Evolutionary conservation across 2,797 vertebrate species (phyloP).

Genomic region (Botia kubotai): DNA sequence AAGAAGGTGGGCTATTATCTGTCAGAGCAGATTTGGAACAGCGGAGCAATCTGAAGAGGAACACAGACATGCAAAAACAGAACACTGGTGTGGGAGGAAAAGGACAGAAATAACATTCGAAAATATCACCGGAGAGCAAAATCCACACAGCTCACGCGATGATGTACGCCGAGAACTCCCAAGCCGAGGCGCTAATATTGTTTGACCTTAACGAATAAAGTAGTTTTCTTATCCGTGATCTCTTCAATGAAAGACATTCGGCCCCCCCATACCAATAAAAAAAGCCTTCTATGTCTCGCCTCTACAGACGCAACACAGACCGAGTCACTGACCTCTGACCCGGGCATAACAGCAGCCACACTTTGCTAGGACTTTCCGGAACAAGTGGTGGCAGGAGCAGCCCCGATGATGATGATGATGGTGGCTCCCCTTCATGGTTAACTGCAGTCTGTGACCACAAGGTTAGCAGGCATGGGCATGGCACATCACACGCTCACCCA

Average conservation of each 20-base stretch:
- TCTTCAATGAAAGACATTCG: not conserved
- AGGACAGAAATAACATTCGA: not conserved
- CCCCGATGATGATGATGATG: slow-evolving; percentile 80
- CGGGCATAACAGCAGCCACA: slow-evolving; percentile 91
- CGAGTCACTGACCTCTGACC: slow-evolving; percentile 89
- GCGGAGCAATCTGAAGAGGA: slow-evolving; percentile 31
- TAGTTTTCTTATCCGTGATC: not conserved
- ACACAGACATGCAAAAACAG: not conserved
- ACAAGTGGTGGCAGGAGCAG: slow-evolving; percentile 93
- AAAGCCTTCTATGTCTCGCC: not conserved
- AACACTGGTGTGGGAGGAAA: slow-evolving; percentile 7
- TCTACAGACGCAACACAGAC: slow-evolving; percentile 10
- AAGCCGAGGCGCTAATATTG: not conserved
- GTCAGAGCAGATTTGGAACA: slow-evolving; percentile 50
- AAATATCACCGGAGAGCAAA: not conserved
- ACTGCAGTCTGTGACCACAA: slow-evolving; percentile 69
- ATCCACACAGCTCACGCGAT: not conserved
- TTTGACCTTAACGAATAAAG: not conserved
- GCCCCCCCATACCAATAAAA: not conserved
- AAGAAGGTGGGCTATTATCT: slow-evolving; percentile 60
- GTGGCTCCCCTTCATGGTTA: slow-evolving; percentile 88
- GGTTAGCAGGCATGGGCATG: slow-evolving; percentile 80
- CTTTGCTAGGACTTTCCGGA: slow-evolving; percentile 94
- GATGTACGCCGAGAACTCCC: not conserved
- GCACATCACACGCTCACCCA: slow-evolving; percentile 64